Base-by-base conservation (phyloP, 2,113 vertebrate genomes). In the Sprattus sprattus region DNA sequence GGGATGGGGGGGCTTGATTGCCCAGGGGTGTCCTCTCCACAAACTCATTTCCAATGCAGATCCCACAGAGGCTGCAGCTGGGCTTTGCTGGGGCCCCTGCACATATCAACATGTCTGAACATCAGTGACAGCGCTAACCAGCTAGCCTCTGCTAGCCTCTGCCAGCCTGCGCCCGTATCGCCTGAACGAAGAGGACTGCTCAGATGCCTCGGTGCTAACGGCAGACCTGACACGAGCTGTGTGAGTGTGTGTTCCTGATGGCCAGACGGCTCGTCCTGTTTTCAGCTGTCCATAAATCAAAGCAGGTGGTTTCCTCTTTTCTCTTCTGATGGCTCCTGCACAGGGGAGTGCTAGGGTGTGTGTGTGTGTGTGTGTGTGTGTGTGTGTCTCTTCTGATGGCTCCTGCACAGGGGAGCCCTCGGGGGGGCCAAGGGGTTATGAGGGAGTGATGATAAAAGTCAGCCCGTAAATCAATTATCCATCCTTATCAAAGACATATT, bases 401-500 rank as follows among this genome's bases (percentile, higher is more conserved):
- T 92, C 86, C 87, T 88, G 88, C 89, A 16, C 11, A 82, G 81
- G 82, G 87, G 25, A 93, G 57, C 25, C 92, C 94, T 94, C 4
- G 54, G 45, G 88, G 88, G 91, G 94, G 92, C 89, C 81, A 89
- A 88, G 18, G 28, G 88, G 90, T 91, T 93, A 92, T 89, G 88
- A 93, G 89, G 86, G 88, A 94, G 91, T 11, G 49, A 87, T 92
- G 91, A 94, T 95, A 94, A 95, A 95, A 94, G 91, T 91, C 87
- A 82, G 86, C 85, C 89, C 88, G 75, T 95, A 95, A 95, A 95
- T 96, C 95, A 95, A 89, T 91, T 92, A 87, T 92, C 87, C 88
- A 88, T 91, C 91, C 60, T 81, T 93, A 94, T 95, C 94, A 95
- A 95, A 95, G 93, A 89, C 92, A 93, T 90, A 91, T 93, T 95